These are phyloP conservation scores for Chelonia mydas DNA, from an alignment of 2,797 vertebrate species.

Conservation along the genomic window DNA sequence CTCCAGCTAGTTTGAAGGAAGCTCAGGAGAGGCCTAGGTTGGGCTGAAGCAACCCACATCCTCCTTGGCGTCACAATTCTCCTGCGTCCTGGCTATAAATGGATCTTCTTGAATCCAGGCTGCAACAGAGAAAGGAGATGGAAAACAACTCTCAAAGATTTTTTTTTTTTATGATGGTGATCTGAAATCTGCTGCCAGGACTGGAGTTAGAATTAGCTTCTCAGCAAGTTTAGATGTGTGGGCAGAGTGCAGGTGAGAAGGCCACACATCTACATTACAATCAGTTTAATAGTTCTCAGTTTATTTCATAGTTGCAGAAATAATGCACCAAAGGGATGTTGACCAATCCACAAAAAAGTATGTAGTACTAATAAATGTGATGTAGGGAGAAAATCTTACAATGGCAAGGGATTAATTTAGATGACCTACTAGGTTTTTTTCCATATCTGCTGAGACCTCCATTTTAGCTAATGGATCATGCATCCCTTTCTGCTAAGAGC, in stretches of 20 bases:
- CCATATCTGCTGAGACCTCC: not conserved
- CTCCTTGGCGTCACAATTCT: not conserved
- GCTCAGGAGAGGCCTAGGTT: not conserved
- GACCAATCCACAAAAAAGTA: not conserved
- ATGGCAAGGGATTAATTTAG: not conserved
- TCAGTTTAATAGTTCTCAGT: too few relatives aligned
- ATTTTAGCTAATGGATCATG: not conserved
- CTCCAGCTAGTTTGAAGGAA: not conserved
- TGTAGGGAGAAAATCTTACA: not conserved
- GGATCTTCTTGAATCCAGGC: not conserved
- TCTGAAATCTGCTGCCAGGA: not conserved
- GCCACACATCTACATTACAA: not conserved
- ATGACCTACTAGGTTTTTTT: not conserved
- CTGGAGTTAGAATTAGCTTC: not conserved
- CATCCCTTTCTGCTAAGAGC: not conserved
- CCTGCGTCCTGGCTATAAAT: not conserved
- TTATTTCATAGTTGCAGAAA: not conserved
- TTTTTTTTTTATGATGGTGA: not conserved
- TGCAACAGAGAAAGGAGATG: not conserved
- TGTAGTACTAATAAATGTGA: not conserved
- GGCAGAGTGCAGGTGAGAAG: not conserved
- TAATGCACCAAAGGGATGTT: not conserved
- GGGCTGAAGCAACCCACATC: not conserved
- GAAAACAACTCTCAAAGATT: not conserved
- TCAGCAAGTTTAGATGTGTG: not conserved